Evolutionary conservation across 2,888 invertebrate species (phyloP).

Genomic region (Spodoptera littoralis): DNA sequence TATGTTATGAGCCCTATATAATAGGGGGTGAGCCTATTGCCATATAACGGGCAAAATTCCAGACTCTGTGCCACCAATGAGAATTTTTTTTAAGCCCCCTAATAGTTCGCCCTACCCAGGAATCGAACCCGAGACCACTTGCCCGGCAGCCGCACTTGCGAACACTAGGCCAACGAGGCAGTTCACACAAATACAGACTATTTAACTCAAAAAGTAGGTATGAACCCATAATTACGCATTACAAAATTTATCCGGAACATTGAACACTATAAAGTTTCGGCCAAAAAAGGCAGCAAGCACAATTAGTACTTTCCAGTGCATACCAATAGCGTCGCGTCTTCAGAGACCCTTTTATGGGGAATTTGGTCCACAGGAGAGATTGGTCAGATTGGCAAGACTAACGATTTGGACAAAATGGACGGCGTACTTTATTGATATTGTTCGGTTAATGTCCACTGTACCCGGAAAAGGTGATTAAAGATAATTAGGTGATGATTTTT

Average conservation of each 20-base stretch:
- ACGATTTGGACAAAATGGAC: constrained; percentile 48
- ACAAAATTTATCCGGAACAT: constrained; percentile 55
- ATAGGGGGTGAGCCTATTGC: too few relatives aligned
- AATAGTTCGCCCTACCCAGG: too few relatives aligned
- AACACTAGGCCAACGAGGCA: too few relatives aligned
- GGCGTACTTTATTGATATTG: constrained; percentile 53
- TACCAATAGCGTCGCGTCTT: constrained; percentile 79
- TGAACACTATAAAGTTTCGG: constrained; percentile 42
- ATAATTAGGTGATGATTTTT: constrained; percentile 46
- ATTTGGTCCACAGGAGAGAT: constrained; percentile 56
- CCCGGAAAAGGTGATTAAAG: constrained; percentile 41
- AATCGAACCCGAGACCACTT: too few relatives aligned
- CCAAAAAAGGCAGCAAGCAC: constrained; percentile 66
- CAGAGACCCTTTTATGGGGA: constrained; percentile 63
- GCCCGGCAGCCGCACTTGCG: too few relatives aligned
- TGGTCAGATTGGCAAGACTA: constrained; percentile 54
- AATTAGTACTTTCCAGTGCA: constrained; percentile 86
- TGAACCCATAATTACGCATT: constrained; percentile 15
- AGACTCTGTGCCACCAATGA: too few relatives aligned
- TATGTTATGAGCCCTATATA: too few relatives aligned
- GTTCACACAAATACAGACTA: too few relatives aligned
- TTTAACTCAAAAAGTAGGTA: too few relatives aligned
- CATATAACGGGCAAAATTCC: too few relatives aligned
- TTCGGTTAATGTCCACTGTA: constrained; percentile 39
- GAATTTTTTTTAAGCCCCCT: too few relatives aligned